These are phyloP conservation scores for Noctua fimbriata DNA, from an alignment of 2,888 invertebrate species.

Conservation along the genomic window DNA sequence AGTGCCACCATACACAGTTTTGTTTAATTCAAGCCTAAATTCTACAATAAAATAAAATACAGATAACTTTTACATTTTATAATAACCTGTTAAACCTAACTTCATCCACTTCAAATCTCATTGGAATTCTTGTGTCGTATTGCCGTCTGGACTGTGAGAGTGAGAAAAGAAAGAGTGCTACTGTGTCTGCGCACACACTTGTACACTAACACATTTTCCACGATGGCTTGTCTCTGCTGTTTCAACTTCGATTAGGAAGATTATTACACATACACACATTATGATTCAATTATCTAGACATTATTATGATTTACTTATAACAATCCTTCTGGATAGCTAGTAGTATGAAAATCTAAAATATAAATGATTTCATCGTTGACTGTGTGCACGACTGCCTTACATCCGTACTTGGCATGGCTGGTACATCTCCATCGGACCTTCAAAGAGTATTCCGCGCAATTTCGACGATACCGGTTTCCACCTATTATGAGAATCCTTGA, in stretches of 20 bases:
- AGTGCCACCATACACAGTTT: too few relatives aligned
- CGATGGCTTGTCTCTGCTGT: neutral
- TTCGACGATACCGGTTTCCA: conserved; percentile 67
- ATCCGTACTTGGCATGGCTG: conserved; percentile 69
- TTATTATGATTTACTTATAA: neutral
- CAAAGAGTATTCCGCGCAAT: conserved; percentile 44
- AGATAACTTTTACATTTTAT: neutral
- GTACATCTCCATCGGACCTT: conserved; percentile 76
- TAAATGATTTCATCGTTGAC: conserved; percentile 68
- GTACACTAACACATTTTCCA: neutral
- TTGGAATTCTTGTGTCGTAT: neutral
- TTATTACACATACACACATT: too few relatives aligned
- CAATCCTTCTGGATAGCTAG: conserved; percentile 5
- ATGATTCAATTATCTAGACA: too few relatives aligned
- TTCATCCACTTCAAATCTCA: neutral
- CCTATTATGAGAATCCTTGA: conserved; percentile 65
- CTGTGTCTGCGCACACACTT: neutral
- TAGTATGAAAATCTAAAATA: conserved; percentile 70
- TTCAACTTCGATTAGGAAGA: neutral
- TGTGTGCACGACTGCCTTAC: conserved; percentile 70
- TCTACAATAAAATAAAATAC: neutral
- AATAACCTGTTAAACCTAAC: neutral
- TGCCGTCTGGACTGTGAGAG: too few relatives aligned
- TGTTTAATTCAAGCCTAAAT: neutral
- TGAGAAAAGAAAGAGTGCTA: neutral